Conservation (phyloP, 2,797 vertebrate genomes). For the Microcaecilia unicolor region DNA sequence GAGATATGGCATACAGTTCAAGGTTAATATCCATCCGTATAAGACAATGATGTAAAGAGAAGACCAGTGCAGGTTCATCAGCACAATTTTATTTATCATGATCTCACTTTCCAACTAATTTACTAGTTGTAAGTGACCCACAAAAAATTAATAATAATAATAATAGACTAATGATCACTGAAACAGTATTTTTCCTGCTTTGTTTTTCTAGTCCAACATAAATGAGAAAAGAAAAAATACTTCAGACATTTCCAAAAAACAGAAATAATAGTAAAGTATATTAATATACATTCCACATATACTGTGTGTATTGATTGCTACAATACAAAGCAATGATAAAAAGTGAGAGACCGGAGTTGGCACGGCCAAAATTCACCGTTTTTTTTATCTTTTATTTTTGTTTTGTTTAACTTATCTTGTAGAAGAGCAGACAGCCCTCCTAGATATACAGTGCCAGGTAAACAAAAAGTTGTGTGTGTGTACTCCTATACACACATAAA, state of each 20-base stretch:
- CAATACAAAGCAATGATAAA: slow-evolving; percentile 57
- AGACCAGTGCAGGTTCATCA: slow-evolving; percentile 17
- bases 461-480: slow-evolving; percentile 42
- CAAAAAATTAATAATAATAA: slow-evolving; percentile 3
- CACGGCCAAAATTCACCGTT: slow-evolving; percentile 18
- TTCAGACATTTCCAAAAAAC: slow-evolving; percentile 59
- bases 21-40: too few relatives aligned
- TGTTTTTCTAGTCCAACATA: slow-evolving; percentile 76
- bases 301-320: slow-evolving; percentile 54
- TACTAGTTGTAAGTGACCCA: slow-evolving; percentile 44
- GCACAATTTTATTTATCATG: slow-evolving; percentile 50
- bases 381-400: not conserved
- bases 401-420: too few relatives aligned
- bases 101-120: slow-evolving; percentile 40
- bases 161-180: slow-evolving; percentile 35
- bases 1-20: too few relatives aligned
- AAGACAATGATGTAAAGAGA: slow-evolving; percentile 26
- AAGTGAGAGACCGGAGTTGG: slow-evolving; percentile 43
- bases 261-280: slow-evolving; percentile 58
- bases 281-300: slow-evolving; percentile 68
- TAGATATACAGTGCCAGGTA: slow-evolving; percentile 30
- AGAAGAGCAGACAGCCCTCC: too few relatives aligned
- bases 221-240: slow-evolving; percentile 61
- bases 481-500: too few relatives aligned
- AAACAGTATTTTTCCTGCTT: slow-evolving; percentile 29